Evolutionary conservation across 2,113 vertebrate species (phyloP), one percentile per base, ranked within the genome.

Genomic region (Scopus umbretta): DNA sequence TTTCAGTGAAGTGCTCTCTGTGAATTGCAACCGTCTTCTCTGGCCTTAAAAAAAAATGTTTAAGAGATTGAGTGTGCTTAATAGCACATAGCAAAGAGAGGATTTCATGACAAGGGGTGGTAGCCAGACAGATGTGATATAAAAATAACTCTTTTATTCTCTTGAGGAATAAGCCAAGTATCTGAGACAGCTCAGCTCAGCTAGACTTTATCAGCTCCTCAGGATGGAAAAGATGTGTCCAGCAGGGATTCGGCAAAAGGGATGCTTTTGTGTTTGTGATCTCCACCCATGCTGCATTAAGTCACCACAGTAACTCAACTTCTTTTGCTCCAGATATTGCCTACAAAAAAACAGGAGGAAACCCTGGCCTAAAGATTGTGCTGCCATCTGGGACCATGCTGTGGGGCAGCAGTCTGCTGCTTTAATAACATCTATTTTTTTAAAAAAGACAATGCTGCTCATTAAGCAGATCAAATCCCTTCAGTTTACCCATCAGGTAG

Each of bases 361-460:
- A 84, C n/a, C 8, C 43, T 79, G 20, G 22, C 73, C 73, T 61
- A 26, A 75, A 72, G 92, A 85, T 16, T 2, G 7, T 80, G 58
- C 75, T 95, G 91, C 94, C 96, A 96, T 96, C 91, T 95, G 94
- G 83, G 84, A 87, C 36, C 40, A 38, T 42, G 62, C 42, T 80
- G 83, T 79, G 45, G 83, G 62, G 80, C 88, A 91, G 78, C 83
- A 91, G 47, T 45, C 65, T 95, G 73, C 45, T 89, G 34, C 17
- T 85, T 81, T 92, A 81, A 94, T 96, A 84, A 79, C 42, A 79
- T 40, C 32, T 68, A 22, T 71, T 52, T 76, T 25, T 79, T 84
- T 52, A 81, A 90, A 81, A 90, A 74, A 56, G 27, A 26, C 1
- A 1, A 32, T 36, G 53, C 16, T 91, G 56, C 45, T 84, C 74